Percentiles rank a stretch among this genome's conserved stretches.
These are phyloP conservation scores for Pegoplata infirma DNA, from an alignment of 2,888 invertebrate species.

Conservation along the genomic window DNA sequence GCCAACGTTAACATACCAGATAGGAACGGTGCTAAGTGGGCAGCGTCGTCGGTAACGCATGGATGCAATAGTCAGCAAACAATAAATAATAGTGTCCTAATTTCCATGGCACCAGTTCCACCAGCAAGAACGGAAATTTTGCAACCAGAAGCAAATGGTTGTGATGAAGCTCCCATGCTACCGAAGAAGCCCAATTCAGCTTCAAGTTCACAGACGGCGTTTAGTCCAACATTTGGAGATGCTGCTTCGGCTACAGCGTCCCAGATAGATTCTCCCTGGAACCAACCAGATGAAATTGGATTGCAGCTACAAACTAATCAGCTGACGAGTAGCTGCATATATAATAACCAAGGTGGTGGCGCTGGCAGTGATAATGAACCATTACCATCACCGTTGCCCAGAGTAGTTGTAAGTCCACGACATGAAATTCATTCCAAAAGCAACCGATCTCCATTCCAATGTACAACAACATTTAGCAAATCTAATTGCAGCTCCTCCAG, in stretches of 20 bases:
- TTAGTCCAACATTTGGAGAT: constrained; percentile 55
- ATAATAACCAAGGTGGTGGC: constrained; percentile 41
- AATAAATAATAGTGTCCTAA: constrained; percentile 9
- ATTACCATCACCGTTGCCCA: constrained; percentile 67
- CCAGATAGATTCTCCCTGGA: constrained; percentile 42
- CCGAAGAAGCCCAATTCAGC: constrained; percentile 56
- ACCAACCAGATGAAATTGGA: constrained; percentile 36
- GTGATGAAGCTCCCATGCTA: constrained; percentile 47
- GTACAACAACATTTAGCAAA: constrained; percentile 62
- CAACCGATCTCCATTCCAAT: constrained; percentile 76
- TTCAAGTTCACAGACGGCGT: constrained; percentile 46
- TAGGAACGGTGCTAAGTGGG: constrained; percentile 67
- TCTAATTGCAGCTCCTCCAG: constrained; percentile 43
- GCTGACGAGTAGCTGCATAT: constrained; percentile 23
- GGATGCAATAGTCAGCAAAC: constrained; percentile 17
- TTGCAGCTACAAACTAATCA: constrained; percentile 24
- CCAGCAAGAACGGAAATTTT: constrained; percentile 32
- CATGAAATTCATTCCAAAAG: constrained; percentile 68
- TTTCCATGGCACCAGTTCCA: constrained; percentile 12
- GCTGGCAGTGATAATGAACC: constrained; percentile 48
- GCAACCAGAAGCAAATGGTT: constrained; percentile 31
- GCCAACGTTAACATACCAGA: constrained; percentile 77
- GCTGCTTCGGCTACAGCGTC: constrained; percentile 14
- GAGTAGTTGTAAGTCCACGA: constrained; percentile 73
- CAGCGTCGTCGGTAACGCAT: not conserved